These are phyloP conservation scores for Paralichthys olivaceus DNA, from an alignment of 2,113 vertebrate species.

Conservation along the genomic window DNA sequence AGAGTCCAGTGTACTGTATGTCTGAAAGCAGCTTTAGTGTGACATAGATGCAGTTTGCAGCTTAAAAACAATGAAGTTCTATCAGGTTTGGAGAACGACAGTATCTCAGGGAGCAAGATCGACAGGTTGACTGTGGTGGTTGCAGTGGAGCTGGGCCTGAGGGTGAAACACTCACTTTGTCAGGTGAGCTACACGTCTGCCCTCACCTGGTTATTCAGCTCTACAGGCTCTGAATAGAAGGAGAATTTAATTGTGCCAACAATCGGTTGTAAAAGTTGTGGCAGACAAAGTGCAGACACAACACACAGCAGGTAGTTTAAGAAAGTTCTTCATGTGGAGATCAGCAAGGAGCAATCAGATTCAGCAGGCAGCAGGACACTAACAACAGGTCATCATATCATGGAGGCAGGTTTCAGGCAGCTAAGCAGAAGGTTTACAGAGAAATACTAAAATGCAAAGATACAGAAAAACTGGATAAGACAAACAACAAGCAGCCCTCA, in stretches of 20 bases:
- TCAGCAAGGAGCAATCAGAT: too few relatives aligned
- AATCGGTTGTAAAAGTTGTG: too few relatives aligned
- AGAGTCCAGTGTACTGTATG: too few relatives aligned
- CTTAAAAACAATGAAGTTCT: neutral
- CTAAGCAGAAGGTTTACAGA: neutral
- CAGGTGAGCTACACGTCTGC: neutral
- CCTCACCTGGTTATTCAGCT: neutral
- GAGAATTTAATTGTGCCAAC: too few relatives aligned
- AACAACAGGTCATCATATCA: neutral
- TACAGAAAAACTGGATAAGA: neutral
- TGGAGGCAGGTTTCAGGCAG: neutral
- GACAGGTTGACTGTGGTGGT: neutral
- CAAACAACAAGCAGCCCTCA: neutral
- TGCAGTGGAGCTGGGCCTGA: neutral
- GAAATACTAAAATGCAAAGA: neutral
- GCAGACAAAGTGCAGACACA: too few relatives aligned
- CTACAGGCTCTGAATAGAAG: too few relatives aligned
- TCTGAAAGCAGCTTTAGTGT: too few relatives aligned
- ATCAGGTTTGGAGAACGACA: neutral
- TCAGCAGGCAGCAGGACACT: neutral
- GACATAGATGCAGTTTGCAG: too few relatives aligned
- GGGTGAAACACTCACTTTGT: neutral
- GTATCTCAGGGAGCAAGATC: neutral
- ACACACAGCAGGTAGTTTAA: too few relatives aligned
- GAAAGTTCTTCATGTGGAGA: too few relatives aligned